Evolutionary conservation across 2,113 vertebrate species (phyloP), one percentile per base, ranked within the genome.

Genomic region (Trichechus manatus): DNA sequence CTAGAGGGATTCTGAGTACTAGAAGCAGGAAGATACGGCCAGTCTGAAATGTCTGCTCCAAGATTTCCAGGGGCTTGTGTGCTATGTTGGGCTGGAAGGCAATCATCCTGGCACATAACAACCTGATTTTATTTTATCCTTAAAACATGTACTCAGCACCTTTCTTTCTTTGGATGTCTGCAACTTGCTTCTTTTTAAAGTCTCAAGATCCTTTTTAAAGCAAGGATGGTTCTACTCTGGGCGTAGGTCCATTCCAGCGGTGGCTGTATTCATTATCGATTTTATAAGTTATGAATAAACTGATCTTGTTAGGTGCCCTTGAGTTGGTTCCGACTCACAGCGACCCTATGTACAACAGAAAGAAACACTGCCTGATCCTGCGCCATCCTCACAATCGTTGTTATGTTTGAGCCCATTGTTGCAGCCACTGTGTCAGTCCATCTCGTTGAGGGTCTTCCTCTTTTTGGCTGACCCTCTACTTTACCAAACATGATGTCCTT

Each of bases 141-240:
- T 64, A 83, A 97, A 91, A 79, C 17, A 23, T 27, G 64, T 31
- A 63, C 23, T 77, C 78, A 64, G 14, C 56, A 61, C 53, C 80
- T 89, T 47, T 36, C 20, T 84, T 36, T 95, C 79, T 88, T 70
- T 63, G 50, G 63, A 88, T 80, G 68, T 72, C 86, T 90, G 63
- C 22, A 61, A 23, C 68, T 92, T 78, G 31, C 29, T 68, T 66
- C 63, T 87, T 91, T 87, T 64, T 77, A 89, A 74, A 59, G 61
- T 81, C 66, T 74, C 85, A 70, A 19, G 36, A 39, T 78, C 22
- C 20, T 74, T 44, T 87, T 84, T 70, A 75, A 86, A 66, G 75
- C 68, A 61, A 94, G 63, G 75, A n/a, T 72, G 22, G n/a, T 14
- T 90, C 36, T 25, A 23, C n/a, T 75, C 61, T 63, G 31, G 23